Evolutionary conservation across 2,113 vertebrate species (phyloP).

Genomic region (Cariama cristata): DNA sequence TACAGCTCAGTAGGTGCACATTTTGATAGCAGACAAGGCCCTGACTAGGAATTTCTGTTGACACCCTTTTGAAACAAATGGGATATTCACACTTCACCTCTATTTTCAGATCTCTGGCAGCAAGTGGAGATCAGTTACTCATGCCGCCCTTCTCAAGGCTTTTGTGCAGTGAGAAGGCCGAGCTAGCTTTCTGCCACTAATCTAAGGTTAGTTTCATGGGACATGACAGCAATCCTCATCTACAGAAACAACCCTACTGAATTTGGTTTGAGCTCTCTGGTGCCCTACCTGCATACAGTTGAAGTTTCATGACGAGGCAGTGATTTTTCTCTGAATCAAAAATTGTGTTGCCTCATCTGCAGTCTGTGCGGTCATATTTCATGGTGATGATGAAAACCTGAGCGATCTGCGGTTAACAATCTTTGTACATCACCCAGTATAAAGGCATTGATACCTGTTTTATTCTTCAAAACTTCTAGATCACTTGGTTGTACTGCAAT

Average conservation of each 20-base stretch:
- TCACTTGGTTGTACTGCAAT: background rate
- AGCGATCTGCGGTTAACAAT: background rate
- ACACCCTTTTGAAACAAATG: slow-evolving; percentile 31
- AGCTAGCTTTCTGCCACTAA: background rate
- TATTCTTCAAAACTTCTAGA: background rate
- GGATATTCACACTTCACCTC: slow-evolving; percentile 47
- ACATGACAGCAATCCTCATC: background rate
- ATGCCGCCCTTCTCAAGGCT: background rate
- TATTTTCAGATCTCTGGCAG: slow-evolving; percentile 50
- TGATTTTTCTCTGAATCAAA: background rate
- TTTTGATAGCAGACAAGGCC: background rate
- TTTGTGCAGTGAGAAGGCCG: background rate
- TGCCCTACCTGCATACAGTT: background rate
- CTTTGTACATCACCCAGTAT: background rate
- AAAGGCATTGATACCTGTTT: background rate
- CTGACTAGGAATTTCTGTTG: slow-evolving; percentile 9
- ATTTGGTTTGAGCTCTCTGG: background rate
- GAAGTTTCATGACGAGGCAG: background rate
- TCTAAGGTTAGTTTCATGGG: background rate
- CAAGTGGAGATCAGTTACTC: slow-evolving; percentile 35
- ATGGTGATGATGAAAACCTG: background rate
- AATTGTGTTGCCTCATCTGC: background rate
- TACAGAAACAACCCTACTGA: background rate
- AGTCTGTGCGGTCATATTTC: background rate
- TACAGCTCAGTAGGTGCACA: background rate